These are phyloP conservation scores for Pelusios castaneus DNA, from an alignment of 2,113 vertebrate genomes.

Conservation along the genomic window DNA sequence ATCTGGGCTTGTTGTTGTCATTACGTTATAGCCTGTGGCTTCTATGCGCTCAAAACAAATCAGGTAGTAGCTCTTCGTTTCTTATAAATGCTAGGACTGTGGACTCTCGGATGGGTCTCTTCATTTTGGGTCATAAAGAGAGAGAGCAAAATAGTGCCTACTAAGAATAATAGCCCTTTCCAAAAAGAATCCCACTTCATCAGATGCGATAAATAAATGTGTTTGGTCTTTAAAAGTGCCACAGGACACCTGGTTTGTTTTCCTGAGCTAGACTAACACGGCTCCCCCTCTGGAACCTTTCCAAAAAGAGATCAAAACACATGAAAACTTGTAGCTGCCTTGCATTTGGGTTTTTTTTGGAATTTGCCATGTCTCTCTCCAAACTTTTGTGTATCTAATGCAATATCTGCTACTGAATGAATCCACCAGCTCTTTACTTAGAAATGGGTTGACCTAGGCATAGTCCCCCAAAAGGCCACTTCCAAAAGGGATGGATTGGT, in stretches of 20 bases:
- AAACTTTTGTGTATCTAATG: background rate
- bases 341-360: background rate
- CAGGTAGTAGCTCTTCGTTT: constrained; percentile 13
- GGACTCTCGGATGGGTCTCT: constrained; percentile 47
- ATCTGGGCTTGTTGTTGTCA: constrained; percentile 46
- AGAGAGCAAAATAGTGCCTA: constrained; percentile 46
- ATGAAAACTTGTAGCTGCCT: constrained; percentile 10
- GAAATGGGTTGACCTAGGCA: background rate
- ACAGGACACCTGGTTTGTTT: too few relatives aligned
- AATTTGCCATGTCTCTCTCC: background rate
- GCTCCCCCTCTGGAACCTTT: too few relatives aligned
- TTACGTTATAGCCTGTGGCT: constrained; percentile 59
- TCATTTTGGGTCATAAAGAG: constrained; percentile 47
- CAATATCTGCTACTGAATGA: background rate
- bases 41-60: constrained; percentile 62
- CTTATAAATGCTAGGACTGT: background rate
- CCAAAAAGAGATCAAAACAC: constrained; percentile 22
- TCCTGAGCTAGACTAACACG: too few relatives aligned
- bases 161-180: constrained; percentile 11
- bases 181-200: too few relatives aligned
- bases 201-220: too few relatives aligned
- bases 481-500: background rate
- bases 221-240: too few relatives aligned
- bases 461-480: background rate
- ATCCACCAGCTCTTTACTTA: background rate